A percentile compares a stretch with the other conserved stretches of the same genome.
These are phyloP conservation scores for Triplophysa siluroides DNA, from an alignment of 2,113 vertebrate species.

Conservation along the genomic window DNA sequence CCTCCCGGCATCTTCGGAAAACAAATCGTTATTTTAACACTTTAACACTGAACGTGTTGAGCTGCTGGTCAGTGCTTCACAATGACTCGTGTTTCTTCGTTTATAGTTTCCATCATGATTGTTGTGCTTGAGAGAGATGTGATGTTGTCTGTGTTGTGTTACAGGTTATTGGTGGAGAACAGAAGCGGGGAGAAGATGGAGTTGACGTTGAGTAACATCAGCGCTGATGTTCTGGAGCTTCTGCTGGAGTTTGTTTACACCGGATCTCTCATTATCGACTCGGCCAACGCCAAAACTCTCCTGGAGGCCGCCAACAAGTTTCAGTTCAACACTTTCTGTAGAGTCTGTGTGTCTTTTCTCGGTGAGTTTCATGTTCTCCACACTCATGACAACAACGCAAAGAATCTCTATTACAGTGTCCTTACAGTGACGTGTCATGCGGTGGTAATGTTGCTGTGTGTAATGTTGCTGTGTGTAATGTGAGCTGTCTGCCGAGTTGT, in stretches of 20 bases:
- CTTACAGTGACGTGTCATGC: too few species aligned
- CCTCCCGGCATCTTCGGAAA: too few species aligned
- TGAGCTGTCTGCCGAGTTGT: too few species aligned
- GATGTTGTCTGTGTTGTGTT: conserved; percentile 71
- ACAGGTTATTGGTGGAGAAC: conserved; percentile 88
- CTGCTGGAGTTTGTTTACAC: conserved; percentile 99
- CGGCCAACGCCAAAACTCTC: conserved; percentile 95
- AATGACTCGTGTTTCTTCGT: too few species aligned
- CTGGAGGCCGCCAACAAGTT: conserved; percentile 98
- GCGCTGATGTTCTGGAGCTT: conserved; percentile 90
- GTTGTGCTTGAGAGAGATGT: conserved; percentile 33
- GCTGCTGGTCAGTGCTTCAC: too few species aligned
- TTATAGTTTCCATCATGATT: too few species aligned
- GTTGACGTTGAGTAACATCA: conserved; percentile 91
- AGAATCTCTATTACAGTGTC: too few species aligned
- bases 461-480: too few species aligned
- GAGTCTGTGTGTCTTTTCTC: conserved; percentile 96
- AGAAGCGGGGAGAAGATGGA: conserved; percentile 88
- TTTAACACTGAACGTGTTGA: too few species aligned
- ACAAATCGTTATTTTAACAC: too few species aligned
- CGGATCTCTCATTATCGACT: conserved; percentile 95
- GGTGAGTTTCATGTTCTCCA: conserved; percentile 76
- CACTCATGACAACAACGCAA: too few species aligned
- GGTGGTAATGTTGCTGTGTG: too few species aligned
- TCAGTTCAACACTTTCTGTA: conserved; percentile 99